phyloP scores from a whole-genome alignment of 2,888 invertebrate genomes.

The Drosophila percnosoma region DNA sequence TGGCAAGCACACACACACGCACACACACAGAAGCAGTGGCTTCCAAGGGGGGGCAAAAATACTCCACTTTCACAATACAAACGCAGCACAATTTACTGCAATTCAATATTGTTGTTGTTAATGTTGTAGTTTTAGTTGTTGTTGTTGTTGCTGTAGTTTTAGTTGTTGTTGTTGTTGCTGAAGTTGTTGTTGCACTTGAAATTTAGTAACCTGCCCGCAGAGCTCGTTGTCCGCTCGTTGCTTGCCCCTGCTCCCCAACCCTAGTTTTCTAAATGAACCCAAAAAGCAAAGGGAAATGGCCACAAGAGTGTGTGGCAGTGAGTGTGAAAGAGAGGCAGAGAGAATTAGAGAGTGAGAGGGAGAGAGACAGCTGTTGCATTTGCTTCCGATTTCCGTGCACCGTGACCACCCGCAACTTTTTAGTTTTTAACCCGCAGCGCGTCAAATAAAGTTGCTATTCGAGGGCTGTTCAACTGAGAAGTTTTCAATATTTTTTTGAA shows the following conservation, averaged over 20 bases:
- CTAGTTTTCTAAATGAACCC: slow-evolving; percentile 12
- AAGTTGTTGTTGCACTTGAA: slow-evolving; percentile 64
- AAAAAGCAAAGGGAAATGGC: slow-evolving; percentile 17
- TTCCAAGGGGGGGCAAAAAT: slow-evolving; percentile 1
- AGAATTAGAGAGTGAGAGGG: background rate
- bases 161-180: background rate
- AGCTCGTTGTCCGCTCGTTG: background rate
- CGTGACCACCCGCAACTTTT: slow-evolving; percentile 75
- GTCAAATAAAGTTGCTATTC: slow-evolving; percentile 49
- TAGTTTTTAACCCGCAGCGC: slow-evolving; percentile 58
- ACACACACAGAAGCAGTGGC: background rate
- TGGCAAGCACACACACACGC: slow-evolving; percentile 36
- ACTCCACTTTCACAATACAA: slow-evolving; percentile 7
- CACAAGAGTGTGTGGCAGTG: background rate
- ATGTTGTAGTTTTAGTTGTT: background rate
- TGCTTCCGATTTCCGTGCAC: slow-evolving; percentile 42
- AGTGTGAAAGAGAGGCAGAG: background rate
- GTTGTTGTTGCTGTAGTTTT: background rate
- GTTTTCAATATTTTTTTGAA: slow-evolving; percentile 4
- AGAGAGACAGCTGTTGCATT: slow-evolving; percentile 35
- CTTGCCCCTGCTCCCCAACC: background rate
- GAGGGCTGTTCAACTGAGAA: slow-evolving; percentile 22
- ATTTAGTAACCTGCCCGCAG: slow-evolving; percentile 63
- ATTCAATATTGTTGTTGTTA: slow-evolving; percentile 11
- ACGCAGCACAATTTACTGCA: slow-evolving; percentile 31